These are phyloP conservation scores for Bufo bufo DNA, from an alignment of 2,113 vertebrate genomes.

Conservation along the genomic window DNA sequence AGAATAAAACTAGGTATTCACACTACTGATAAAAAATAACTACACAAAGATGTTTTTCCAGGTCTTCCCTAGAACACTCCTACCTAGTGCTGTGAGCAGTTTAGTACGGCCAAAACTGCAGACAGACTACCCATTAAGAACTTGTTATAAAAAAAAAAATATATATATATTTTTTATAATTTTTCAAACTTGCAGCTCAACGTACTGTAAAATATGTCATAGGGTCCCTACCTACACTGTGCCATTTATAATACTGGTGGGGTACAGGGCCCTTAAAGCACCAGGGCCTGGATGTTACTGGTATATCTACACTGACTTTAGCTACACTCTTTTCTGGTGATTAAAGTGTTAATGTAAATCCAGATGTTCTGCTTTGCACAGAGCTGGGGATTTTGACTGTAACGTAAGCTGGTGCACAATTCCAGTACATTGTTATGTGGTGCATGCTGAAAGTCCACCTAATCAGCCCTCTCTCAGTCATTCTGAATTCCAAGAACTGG, in stretches of 20 bases:
- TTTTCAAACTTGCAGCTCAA: too few species aligned
- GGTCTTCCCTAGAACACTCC: too few species aligned
- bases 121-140: too few species aligned
- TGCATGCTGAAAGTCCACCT: conserved; percentile 65
- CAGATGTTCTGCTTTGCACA: conserved; percentile 18
- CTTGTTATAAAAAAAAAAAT: too few species aligned
- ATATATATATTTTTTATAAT: too few species aligned
- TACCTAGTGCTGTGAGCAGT: too few species aligned
- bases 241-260: not conserved
- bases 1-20: too few species aligned
- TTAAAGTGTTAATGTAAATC: not conserved
- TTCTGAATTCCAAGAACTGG: conserved; percentile 70
- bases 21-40: too few species aligned
- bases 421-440: conserved; percentile 62
- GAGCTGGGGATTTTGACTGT: conserved; percentile 11
- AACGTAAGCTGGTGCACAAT: conserved; percentile 33
- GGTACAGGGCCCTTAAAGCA: not conserved
- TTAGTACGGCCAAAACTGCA: too few species aligned
- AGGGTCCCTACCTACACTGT: not conserved
- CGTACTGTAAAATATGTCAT: too few species aligned
- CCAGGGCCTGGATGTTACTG: not conserved
- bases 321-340: not conserved
- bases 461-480: conserved; percentile 68
- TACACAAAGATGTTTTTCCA: too few species aligned
- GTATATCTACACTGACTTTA: not conserved